These are phyloP conservation scores for Bilobella aurantiaca DNA, from an alignment of 1,140 invertebrate species.

Conservation along the genomic window DNA sequence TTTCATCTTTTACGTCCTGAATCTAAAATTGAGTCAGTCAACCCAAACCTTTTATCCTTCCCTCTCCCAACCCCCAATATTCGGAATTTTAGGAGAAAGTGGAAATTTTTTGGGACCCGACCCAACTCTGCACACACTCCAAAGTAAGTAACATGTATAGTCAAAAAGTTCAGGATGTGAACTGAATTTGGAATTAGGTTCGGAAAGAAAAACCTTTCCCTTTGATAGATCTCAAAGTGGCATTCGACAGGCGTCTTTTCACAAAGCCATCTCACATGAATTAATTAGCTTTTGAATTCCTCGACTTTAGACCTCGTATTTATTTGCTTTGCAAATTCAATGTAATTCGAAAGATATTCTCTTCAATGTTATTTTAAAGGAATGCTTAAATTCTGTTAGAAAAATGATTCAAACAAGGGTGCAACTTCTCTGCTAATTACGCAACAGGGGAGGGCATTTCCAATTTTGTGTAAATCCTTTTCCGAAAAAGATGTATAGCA, in stretches of 20 bases:
- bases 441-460: too few species aligned
- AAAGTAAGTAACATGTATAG: conserved; percentile 9
- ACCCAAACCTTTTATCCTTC: not conserved
- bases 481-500: not conserved
- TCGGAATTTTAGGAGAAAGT: not conserved
- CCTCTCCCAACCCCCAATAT: not conserved
- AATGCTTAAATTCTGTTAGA: too few species aligned
- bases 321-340: too few species aligned
- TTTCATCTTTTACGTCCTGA: conserved; percentile 8
- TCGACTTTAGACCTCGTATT: not conserved
- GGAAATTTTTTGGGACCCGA: not conserved
- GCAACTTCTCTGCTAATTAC: too few species aligned
- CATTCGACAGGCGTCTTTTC: not conserved
- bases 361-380: too few species aligned
- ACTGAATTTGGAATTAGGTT: conserved; percentile 18
- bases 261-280: conserved; percentile 21
- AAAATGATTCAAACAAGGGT: too few species aligned
- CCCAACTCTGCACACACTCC: not conserved
- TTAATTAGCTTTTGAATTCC: conserved; percentile 15
- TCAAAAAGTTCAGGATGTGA: conserved; percentile 35
- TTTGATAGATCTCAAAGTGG: conserved; percentile 20
- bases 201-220: conserved; percentile 5
- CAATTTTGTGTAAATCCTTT: not conserved
- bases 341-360: too few species aligned
- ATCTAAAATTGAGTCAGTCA: conserved; percentile 7